These are phyloP conservation scores for Entosphenus tridentatus DNA, from an alignment of 2,113 vertebrate genomes.

Conservation along the genomic window DNA sequence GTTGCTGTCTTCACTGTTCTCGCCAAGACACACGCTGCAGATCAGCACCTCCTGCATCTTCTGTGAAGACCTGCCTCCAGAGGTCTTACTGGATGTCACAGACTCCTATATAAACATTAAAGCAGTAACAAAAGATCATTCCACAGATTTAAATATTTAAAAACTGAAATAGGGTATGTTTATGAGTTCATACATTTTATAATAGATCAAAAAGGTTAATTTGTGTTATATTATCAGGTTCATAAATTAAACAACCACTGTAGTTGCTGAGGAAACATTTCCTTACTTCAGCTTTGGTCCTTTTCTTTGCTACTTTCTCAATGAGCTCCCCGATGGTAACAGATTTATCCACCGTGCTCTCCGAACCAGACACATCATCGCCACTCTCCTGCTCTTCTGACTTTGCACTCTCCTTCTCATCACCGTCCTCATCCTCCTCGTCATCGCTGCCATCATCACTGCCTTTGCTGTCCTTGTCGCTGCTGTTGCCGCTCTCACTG, in stretches of 20 bases:
- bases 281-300: not conserved
- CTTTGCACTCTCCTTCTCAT: not conserved
- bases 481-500: not conserved
- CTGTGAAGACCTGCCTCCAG: slow-evolving; percentile 19
- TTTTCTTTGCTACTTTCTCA: not conserved
- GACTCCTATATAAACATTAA: not conserved
- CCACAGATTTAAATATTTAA: not conserved
- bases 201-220: not conserved
- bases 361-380: not conserved
- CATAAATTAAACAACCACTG: too few species aligned
- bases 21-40: slow-evolving; percentile 92
- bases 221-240: too few species aligned
- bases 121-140: not conserved
- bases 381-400: not conserved
- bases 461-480: not conserved
- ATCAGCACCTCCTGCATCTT: slow-evolving; percentile 89
- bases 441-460: slow-evolving; percentile 4
- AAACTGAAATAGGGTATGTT: not conserved
- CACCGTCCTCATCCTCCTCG: not conserved
- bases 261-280: too few species aligned
- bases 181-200: not conserved
- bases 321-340: slow-evolving; percentile 4
- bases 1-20: slow-evolving; percentile 94
- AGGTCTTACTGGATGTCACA: slow-evolving; percentile 2
- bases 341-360: not conserved